Base-by-base conservation (phyloP, 2,113 vertebrate genomes). In the Hippolais icterina region DNA sequence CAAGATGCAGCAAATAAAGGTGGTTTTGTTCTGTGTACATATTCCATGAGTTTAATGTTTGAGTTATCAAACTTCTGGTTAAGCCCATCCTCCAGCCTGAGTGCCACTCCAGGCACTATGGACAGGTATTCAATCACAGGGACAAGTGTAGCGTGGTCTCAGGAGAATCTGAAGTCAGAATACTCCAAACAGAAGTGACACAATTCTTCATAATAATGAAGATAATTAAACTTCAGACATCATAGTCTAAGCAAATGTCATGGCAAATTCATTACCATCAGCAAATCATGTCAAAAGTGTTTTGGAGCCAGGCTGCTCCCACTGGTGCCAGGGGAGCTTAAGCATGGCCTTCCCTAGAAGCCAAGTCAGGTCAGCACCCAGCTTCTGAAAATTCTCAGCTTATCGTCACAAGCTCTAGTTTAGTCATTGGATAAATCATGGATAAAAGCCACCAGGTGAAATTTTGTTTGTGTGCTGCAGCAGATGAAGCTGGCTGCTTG, bases 141-240 rank as follows among this genome's bases (percentile, higher is more conserved):
- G 22, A 46, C 28, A 50, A 64, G 11, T 0, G 12, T 13, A 25
- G 46, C 0, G 0, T 29, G 24, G 37, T 59, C 33, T 56, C 74
- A 83, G 57, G 29, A 66, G 63, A 90, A 95, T 46, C 27, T 57
- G 64, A 88, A 90, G 76, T 63, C 35, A 52, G 53, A 92, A 37
- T 33, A 54, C 50, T 77, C 56, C 24, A 37, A 93, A 89, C 12
- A 68, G 59, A 63, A 86, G 19, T 2, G n/a, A 37, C 54, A 76
- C 29, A 11, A 8, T 27, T 50, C 5, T 59, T 84, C 78, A 78
- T 52, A 83, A 78, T 65, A 68, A 59, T 22, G 47, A 84, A 66
- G 44, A 15, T 57, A 57, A 60, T 75, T 54, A 75, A 57, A 57
- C 23, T 20, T 68, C 74, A 84, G 80, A 77, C 33, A 42, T n/a